Evolutionary conservation across 1,140 invertebrate species (phyloP), one percentile per base, ranked within the genome.

Genomic region (Agrilus planipennis): DNA sequence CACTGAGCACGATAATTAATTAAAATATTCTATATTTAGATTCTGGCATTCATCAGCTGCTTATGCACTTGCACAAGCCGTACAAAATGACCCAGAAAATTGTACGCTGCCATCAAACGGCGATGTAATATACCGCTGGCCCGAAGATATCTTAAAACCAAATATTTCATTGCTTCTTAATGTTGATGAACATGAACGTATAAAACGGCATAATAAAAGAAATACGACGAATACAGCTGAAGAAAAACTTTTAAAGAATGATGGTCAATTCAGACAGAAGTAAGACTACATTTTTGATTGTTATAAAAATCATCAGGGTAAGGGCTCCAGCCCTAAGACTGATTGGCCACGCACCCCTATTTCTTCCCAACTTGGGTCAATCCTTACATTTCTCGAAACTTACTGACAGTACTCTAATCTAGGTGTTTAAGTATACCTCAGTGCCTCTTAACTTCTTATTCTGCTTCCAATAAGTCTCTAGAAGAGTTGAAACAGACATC

Each of bases 31-130:
- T 30, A 15, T 41, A 34, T 17, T 34, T 21, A 46, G 61, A 39
- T 65, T 54, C 43, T 66, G 60, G 60, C 60, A 63, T 47, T 63
- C 61, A 14, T 64, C 63, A 14, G 50, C 56, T 28, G 55, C 59
- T n/a, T 64, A 52, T 49, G 57, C 55, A 18, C 34, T 61, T 34
- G 58, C 57, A 4, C 60, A 64, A 46, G 42, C 53, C 6, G 23
- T 47, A 3, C 14, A 44, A 5, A 42, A 56, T 36, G 34, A 37
- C 21, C 28, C 42, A 18, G 29, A 34, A 6, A 29, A 41, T 4
- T 28, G 27, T 11, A 34, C 45, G 17, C 29, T 60, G 15, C 53
- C 52, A 3, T 30, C 50, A 23, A 39, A 50, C 32, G 43, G 41
- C 10, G 39, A 51, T 34, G 25, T 34, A 16, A 45, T 60, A 27